These are phyloP conservation scores for Hirundo rustica DNA, from an alignment of 2,797 vertebrate genomes.

Conservation along the genomic window DNA sequence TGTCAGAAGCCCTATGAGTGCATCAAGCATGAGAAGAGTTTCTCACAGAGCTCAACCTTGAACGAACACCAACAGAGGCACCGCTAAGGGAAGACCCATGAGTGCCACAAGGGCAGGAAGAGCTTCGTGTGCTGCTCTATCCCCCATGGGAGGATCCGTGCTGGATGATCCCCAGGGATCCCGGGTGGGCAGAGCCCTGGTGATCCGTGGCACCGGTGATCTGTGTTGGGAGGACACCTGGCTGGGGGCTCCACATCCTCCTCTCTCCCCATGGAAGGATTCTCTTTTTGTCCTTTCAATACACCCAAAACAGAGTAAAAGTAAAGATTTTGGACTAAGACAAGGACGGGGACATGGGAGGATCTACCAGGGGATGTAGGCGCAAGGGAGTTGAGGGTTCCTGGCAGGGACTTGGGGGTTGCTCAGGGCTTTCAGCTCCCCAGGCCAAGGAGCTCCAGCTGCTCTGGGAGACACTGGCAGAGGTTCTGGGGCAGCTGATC, in stretches of 20 bases:
- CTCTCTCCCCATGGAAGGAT: background rate
- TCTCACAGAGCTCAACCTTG: too few relatives aligned
- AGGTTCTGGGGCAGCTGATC: background rate
- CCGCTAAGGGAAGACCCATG: too few relatives aligned
- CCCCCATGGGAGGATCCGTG: background rate
- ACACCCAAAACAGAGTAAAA: background rate
- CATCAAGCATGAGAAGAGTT: too few relatives aligned
- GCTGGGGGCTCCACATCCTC: background rate
- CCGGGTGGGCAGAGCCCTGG: background rate
- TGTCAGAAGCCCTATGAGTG: too few relatives aligned
- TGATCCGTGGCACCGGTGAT: background rate
- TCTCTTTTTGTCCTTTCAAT: background rate
- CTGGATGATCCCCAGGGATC: background rate
- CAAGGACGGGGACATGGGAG: too few relatives aligned
- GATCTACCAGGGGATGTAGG: background rate
- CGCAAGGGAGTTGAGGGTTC: background rate
- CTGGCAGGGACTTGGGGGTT: background rate
- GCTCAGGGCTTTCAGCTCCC: background rate
- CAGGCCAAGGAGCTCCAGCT: fast-evolving
- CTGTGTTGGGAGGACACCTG: background rate
- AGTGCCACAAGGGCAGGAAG: too few relatives aligned
- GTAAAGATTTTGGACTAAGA: too few relatives aligned
- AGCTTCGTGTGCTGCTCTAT: background rate
- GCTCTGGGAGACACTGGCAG: background rate
- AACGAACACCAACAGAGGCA: too few relatives aligned